Base-by-base conservation (phyloP, 1,140 invertebrate genomes). In the Glossosoma conforme region DNA sequence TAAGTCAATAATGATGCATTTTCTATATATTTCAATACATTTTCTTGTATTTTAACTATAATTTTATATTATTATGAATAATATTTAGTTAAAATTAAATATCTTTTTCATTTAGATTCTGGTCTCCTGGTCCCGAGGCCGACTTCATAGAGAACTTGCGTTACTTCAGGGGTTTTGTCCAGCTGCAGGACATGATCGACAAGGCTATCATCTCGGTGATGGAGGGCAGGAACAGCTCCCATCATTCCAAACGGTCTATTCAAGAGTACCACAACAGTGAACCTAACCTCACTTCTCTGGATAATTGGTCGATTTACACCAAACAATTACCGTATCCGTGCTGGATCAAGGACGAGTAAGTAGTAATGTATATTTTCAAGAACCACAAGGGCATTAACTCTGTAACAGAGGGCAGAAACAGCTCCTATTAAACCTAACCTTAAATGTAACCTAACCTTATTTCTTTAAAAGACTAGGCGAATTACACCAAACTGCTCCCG, bases 281-380 rank as follows among this genome's bases (percentile, higher is more conserved):
- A n/a, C n/a, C n/a, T n/a, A n/a, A n/a, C n/a, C n/a, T n/a, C n/a
- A n/a, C n/a, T n/a, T n/a, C n/a, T n/a, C n/a, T n/a, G n/a, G 58
- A 64, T 13, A 62, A 76, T 10, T 80, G 79, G 75, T 70, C 66
- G 8, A 73, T 81, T 20, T 69, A 81, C 28, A 83, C 78, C 0
- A 81, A 83, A 61, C 80, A 85, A 56, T 79, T 78, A 62, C 82
- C 82, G 1, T 83, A 85, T 65, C 81, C 82, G 2, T 81, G 81
- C 40, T 83, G 78, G 63, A 75, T 71, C 49, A 69, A 72, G n/a
- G 74, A 81, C 57, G 73, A 75, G 80, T 84, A 56, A 75, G 78
- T 77, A 44, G 40, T 32, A 3, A 38, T 17, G 10, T 46, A 41
- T n/a, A n/a, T n/a, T n/a, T n/a, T n/a, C 48, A 69, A 79, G 5